phyloP scores from a whole-genome alignment of 2,888 invertebrate species.

The Lucinisca nassula region DNA sequence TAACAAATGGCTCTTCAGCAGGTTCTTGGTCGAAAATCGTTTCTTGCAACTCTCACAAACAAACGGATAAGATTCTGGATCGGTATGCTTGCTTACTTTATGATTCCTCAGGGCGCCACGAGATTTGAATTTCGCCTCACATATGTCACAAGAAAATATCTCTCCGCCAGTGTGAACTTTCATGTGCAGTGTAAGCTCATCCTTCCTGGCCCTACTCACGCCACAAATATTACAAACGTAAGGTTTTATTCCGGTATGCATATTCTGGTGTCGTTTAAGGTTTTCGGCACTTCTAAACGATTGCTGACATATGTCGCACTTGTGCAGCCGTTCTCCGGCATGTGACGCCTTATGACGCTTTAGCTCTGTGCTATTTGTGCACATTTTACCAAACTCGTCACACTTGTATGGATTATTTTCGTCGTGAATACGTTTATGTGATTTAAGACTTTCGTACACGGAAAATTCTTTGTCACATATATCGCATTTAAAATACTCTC shows the following conservation, averaged over 20 bases:
- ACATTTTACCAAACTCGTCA: neutral
- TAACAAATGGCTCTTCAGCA: neutral
- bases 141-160: neutral
- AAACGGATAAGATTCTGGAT: neutral
- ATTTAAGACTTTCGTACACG: neutral
- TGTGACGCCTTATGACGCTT: neutral
- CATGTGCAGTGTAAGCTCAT: neutral
- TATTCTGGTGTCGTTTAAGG: neutral
- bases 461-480: neutral
- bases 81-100: neutral
- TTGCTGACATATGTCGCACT: neutral
- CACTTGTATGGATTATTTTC: neutral
- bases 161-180: neutral
- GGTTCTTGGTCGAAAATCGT: neutral
- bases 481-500: neutral
- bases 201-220: neutral
- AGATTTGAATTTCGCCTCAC: neutral
- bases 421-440: neutral
- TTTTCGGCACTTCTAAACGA: neutral
- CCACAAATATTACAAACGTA: neutral
- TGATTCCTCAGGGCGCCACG: neutral
- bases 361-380: neutral
- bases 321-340: neutral
- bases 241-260: neutral
- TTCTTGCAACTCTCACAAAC: neutral